phyloP scores from a whole-genome alignment of 2,797 vertebrate genomes.

The Orestias chungarensis region DNA sequence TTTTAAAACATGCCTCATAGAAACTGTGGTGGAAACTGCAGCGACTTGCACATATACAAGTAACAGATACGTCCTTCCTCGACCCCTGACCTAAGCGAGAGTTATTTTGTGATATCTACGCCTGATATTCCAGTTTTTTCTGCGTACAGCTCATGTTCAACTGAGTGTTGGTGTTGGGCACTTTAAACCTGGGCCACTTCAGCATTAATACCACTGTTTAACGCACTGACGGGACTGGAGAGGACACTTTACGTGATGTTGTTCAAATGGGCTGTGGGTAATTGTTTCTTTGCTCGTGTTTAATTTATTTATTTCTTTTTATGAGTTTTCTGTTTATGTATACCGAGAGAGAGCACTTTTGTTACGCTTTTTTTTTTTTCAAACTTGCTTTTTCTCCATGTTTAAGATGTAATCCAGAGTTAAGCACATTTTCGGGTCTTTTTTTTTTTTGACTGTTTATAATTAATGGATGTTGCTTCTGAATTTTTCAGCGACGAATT shows the following conservation, averaged over 20 bases:
- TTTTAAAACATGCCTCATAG: slow-evolving; percentile 36
- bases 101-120: too few species aligned
- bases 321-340: too few species aligned
- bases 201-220: slow-evolving; percentile 13
- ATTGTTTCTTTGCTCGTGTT: slow-evolving; percentile 17
- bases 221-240: slow-evolving; percentile 41
- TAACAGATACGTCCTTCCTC: slow-evolving; percentile 4
- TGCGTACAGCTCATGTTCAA: slow-evolving; percentile 2
- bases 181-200: slow-evolving; percentile 35
- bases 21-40: slow-evolving; percentile 33
- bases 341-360: slow-evolving; percentile 49
- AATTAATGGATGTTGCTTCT: slow-evolving; percentile 5
- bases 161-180: slow-evolving; percentile 11
- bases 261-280: slow-evolving; percentile 13
- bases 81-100: slow-evolving; percentile 19
- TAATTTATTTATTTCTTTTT: slow-evolving; percentile 33
- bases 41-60: slow-evolving; percentile 41
- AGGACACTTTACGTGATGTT: slow-evolving; percentile 11
- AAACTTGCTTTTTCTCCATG: slow-evolving; percentile 14
- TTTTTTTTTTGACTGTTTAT: slow-evolving; percentile 5
- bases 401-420: slow-evolving; percentile 8
- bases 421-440: slow-evolving; percentile 27
- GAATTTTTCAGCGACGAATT: slow-evolving; percentile 8
- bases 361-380: too few species aligned
- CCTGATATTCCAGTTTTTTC: too few species aligned